These are phyloP conservation scores for Pseudolycoriella hygida DNA, from an alignment of 2,888 invertebrate genomes.

Conservation along the genomic window DNA sequence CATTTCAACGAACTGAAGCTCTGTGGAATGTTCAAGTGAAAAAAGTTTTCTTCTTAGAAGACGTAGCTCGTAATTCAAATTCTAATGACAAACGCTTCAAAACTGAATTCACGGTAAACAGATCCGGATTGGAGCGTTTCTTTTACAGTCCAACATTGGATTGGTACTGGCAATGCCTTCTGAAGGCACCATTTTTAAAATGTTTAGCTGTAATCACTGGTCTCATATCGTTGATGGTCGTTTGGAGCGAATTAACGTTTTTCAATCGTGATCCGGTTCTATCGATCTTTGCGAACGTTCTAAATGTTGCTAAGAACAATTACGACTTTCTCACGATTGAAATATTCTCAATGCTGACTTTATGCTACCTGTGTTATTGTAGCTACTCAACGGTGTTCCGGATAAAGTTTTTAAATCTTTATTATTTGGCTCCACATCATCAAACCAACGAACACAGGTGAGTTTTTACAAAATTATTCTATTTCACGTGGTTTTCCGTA, in stretches of 20 bases:
- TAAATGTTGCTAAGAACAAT: slow-evolving; percentile 58
- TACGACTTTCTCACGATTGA: slow-evolving; percentile 93
- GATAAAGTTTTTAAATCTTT: slow-evolving; percentile 87
- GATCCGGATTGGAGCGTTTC: slow-evolving; percentile 37
- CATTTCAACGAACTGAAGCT: slow-evolving; percentile 82
- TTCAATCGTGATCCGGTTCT: slow-evolving; percentile 84
- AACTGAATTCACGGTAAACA: slow-evolving; percentile 46
- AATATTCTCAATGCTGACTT: slow-evolving; percentile 77
- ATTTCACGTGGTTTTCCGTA: too few relatives aligned
- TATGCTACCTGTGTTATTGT: slow-evolving; percentile 92
- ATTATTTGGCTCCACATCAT: slow-evolving; percentile 93
- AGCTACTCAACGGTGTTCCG: slow-evolving; percentile 96
- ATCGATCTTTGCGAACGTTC: slow-evolving; percentile 90
- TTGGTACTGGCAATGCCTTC: slow-evolving; percentile 91
- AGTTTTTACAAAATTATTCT: too few relatives aligned
- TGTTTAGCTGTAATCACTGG: slow-evolving; percentile 52
- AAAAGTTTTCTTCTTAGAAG: slow-evolving; percentile 68
- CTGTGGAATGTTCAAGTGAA: slow-evolving; percentile 81
- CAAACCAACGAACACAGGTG: slow-evolving; percentile 89
- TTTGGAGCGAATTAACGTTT: slow-evolving; percentile 99
- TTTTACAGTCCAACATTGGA: slow-evolving; percentile 56
- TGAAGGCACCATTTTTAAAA: slow-evolving; percentile 61
- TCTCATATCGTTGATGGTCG: slow-evolving; percentile 71
- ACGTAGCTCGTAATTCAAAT: slow-evolving; percentile 57
- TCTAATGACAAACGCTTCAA: slow-evolving; percentile 40